Conservation (phyloP, 2,888 invertebrate species). For the Cheilosia grossa region DNA sequence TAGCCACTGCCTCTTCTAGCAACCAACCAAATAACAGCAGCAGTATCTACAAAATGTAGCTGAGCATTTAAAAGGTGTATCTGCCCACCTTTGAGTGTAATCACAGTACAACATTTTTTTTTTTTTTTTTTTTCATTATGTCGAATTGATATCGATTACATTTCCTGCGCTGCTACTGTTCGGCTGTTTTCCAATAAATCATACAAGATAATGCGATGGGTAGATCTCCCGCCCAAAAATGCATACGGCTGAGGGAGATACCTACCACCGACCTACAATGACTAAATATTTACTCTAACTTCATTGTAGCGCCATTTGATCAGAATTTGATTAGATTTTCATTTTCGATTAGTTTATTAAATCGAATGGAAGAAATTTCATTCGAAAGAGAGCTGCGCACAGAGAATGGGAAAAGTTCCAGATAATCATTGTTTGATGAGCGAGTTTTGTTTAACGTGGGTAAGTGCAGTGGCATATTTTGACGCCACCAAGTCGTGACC, state of each 20-base stretch:
- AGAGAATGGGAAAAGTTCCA: constrained; percentile 34
- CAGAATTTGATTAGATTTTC: constrained; percentile 75
- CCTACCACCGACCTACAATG: constrained; percentile 24
- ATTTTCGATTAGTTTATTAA: constrained; percentile 67
- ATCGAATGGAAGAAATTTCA: constrained; percentile 45
- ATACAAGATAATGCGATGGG: constrained; percentile 43
- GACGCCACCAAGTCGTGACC: constrained; percentile 73
- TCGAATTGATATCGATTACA: constrained; percentile 50
- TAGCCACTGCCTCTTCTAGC: constrained; percentile 35
- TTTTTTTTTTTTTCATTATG: constrained; percentile 18
- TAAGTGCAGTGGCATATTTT: constrained; percentile 73
- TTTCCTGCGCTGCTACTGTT: constrained; percentile 39
- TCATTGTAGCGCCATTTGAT: constrained; percentile 75
- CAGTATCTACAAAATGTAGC: constrained; percentile 32
- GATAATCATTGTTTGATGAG: neutral
- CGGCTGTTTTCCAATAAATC: constrained; percentile 51
- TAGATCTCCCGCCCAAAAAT: constrained; percentile 1
- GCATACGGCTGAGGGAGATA: neutral
- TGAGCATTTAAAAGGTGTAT: constrained; percentile 25
- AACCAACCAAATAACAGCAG: constrained; percentile 27
- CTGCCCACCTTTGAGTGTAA: constrained; percentile 27
- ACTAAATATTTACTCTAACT: constrained; percentile 71
- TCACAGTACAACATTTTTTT: neutral
- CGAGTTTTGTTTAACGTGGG: constrained; percentile 65
- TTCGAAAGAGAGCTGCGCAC: constrained; percentile 11